Percentiles rank a stretch among this genome's conserved stretches.
phyloP scores from a whole-genome alignment of 2,888 invertebrate species.

The Thumatha senex region DNA sequence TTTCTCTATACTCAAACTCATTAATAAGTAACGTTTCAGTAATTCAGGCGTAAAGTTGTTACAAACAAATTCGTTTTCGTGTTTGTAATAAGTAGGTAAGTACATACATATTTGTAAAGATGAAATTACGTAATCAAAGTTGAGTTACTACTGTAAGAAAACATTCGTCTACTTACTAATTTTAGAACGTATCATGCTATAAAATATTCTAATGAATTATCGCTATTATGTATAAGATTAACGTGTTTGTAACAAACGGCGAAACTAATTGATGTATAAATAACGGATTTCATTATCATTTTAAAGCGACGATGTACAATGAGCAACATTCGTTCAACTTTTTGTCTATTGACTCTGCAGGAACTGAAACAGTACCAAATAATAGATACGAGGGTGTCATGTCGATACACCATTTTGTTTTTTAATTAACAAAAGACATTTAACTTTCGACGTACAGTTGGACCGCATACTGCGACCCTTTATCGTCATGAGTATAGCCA shows the following conservation, averaged over 20 bases:
- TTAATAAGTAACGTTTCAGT: no score
- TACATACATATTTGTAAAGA: not conserved
- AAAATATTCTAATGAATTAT: not conserved
- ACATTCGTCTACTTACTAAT: no score
- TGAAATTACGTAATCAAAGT: not conserved
- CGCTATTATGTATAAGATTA: not conserved
- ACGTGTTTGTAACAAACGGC: conserved; percentile 16
- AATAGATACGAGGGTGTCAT: conserved; percentile 79
- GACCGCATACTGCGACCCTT: conserved; percentile 77
- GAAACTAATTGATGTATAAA: conserved; percentile 46
- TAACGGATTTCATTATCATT: conserved; percentile 71
- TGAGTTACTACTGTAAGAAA: not conserved
- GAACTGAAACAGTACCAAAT: conserved; percentile 68
- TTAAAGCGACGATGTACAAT: conserved; percentile 54
- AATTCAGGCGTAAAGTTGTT: no score
- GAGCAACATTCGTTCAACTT: conserved; percentile 64
- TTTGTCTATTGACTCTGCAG: conserved; percentile 64
- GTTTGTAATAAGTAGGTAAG: no score
- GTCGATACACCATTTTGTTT: conserved; percentile 79
- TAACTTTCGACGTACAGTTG: conserved; percentile 45
- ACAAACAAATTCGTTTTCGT: no score
- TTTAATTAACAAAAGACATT: conserved; percentile 66
- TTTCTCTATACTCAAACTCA: no score
- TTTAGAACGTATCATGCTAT: no score
- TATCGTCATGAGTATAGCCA: conserved; percentile 51